Evolutionary conservation across 2,113 vertebrate species (phyloP), one percentile per base, ranked within the genome.

Genomic region (Caranx melampygus): DNA sequence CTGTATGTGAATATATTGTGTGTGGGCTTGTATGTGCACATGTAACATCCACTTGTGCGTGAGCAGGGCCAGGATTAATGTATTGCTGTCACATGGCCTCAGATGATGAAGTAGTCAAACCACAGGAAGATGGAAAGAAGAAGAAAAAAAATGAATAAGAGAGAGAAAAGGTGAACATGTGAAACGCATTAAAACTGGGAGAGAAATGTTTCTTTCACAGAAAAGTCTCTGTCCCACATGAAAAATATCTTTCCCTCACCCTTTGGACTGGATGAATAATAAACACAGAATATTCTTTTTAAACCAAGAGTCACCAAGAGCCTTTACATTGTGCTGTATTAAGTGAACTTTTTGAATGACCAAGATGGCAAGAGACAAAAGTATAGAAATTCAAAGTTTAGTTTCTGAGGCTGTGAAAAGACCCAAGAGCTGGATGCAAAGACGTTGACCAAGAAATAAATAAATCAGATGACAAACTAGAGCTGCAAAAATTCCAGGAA

Each of bases 31-130:
- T 75, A 52, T 64, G 26, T 63, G 47, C 20, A 11, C 35, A 9
- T 74, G 60, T 31, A 37, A 47, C 71, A 59, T 35, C 34, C 7
- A 7, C 15, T 55, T 72, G 60, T 73, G 72, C 21, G 33, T 61
- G 42, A 16, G 81, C 40, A 60, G 8, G 62, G 52, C 61, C 72
- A 89, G 81, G 88, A 93, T 93, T 90, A 92, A 93, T 91, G 87
- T 2, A 5, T 60, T 21, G 74, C 88, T 92, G 92, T 93, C 88
- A 93, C 61, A 35, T 47, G 35, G 64, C n/a, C 31, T 14, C n/a
- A 78, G 75, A 92, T 92, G 90, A 92, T 92, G 78, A 92, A 92
- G 88, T 92, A 90, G 85, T 90, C 84, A 92, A 90, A 92, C 55
- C 73, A 51, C n/a, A 78, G 83, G 61, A 76, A 75, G 83, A 88